phyloP scores from a whole-genome alignment of 2,888 invertebrate genomes.

The Erannis defoliaria region DNA sequence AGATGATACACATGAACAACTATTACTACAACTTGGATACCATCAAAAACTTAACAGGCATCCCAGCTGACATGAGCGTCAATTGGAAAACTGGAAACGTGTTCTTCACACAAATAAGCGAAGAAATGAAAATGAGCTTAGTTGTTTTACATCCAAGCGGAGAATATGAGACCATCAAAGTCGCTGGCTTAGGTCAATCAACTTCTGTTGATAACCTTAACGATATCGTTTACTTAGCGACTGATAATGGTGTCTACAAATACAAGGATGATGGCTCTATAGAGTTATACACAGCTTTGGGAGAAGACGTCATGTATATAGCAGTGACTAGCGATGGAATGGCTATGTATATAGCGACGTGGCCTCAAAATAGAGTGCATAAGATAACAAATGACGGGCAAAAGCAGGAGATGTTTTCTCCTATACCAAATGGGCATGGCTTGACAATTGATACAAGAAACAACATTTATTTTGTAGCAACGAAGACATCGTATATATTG shows the following conservation, averaged over 20 bases:
- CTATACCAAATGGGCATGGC: constrained; percentile 78
- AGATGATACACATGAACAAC: constrained; percentile 66
- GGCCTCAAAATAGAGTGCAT: constrained; percentile 79
- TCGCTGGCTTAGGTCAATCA: constrained; percentile 76
- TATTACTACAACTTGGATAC: constrained; percentile 66
- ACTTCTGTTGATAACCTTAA: constrained; percentile 80
- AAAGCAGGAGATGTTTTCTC: constrained; percentile 65
- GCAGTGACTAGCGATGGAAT: constrained; percentile 69
- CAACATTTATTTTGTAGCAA: constrained; percentile 77
- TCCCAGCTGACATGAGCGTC: constrained; percentile 77
- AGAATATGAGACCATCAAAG: constrained; percentile 70
- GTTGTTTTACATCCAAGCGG: constrained; percentile 68
- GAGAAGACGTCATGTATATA: constrained; percentile 80
- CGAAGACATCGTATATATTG: constrained; percentile 74
- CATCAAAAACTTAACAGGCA: constrained; percentile 64
- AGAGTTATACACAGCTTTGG: constrained; percentile 69
- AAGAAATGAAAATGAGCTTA: constrained; percentile 77
- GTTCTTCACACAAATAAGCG: constrained; percentile 75
- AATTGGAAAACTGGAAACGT: constrained; percentile 77
- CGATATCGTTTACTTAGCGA: constrained; percentile 77
- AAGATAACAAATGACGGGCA: constrained; percentile 72
- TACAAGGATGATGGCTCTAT: constrained; percentile 71
- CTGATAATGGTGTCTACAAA: constrained; percentile 81
- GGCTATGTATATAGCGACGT: constrained; percentile 76
- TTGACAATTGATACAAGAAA: constrained; percentile 73